A percentile compares a stretch with the other conserved stretches of the same genome.
phyloP scores from a whole-genome alignment of 2,888 invertebrate genomes.

The Callosobruchus maculatus region DNA sequence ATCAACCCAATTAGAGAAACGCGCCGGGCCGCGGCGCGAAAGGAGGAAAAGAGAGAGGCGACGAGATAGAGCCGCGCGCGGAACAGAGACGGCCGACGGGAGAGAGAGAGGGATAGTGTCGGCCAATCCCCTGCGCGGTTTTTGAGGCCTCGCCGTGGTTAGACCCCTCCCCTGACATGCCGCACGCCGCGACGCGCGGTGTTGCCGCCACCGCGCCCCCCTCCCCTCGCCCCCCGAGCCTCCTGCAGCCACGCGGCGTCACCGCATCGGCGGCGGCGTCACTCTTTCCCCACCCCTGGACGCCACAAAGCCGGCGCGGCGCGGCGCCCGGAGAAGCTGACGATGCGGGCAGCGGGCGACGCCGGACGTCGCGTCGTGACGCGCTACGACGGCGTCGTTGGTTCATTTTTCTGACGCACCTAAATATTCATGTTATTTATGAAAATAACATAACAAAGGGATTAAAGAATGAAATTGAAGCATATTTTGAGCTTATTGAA shows the following conservation, averaged over 20 bases:
- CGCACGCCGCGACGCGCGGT: conserved; percentile 45
- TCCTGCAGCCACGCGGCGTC: neutral
- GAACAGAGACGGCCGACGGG: conserved; percentile 10
- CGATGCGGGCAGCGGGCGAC: too few species aligned
- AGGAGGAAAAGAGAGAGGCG: neutral
- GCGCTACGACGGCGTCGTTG: too few species aligned
- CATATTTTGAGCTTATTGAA: too few species aligned
- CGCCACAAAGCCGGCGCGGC: neutral
- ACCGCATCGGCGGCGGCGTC: neutral
- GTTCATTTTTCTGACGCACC: too few species aligned
- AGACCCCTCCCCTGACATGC: conserved; percentile 50
- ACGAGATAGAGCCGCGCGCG: neutral
- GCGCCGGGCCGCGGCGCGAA: neutral
- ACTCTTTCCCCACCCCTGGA: conserved; percentile 5
- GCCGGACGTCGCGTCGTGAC: too few species aligned
- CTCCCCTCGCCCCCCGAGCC: neutral
- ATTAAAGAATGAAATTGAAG: too few species aligned
- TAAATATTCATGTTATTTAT: too few species aligned
- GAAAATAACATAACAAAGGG: too few species aligned
- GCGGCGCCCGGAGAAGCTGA: too few species aligned
- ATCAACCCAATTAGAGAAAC: conserved; percentile 4
- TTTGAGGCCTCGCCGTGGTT: conserved; percentile 52
- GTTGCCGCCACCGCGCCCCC: conserved; percentile 20
- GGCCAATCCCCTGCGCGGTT: conserved; percentile 52
- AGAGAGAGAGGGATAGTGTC: conserved; percentile 39